phyloP scores from a whole-genome alignment of 2,888 invertebrate species.

The Phyllotreta striolata region DNA sequence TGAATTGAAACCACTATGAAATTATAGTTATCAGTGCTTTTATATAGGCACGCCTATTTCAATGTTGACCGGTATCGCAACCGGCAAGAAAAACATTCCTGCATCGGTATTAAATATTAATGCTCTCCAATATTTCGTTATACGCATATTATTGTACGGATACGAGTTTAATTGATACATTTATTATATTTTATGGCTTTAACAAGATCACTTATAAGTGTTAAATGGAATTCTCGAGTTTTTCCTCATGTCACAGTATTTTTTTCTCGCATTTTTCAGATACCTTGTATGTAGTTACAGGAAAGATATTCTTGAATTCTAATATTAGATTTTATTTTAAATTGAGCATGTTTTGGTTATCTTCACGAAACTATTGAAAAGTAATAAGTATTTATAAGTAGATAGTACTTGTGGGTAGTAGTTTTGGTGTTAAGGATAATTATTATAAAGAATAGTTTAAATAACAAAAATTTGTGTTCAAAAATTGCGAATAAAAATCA shows the following conservation, averaged over 20 bases:
- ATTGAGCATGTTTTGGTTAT: neutral
- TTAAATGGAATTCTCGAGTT: conserved; percentile 32
- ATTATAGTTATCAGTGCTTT: conserved; percentile 45
- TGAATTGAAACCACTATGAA: conserved; percentile 24
- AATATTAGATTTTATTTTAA: neutral
- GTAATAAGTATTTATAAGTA: too few species aligned
- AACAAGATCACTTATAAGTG: conserved; percentile 36
- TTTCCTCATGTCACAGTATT: conserved; percentile 6
- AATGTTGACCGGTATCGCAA: conserved; percentile 53
- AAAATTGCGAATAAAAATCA: too few species aligned
- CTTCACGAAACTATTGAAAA: too few species aligned
- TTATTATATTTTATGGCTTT: conserved; percentile 47
- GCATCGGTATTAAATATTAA: conserved; percentile 44
- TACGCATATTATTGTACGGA: conserved; percentile 40
- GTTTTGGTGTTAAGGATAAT: too few species aligned
- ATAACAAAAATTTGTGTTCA: too few species aligned
- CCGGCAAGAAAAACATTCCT: conserved; percentile 52
- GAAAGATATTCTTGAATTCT: conserved; percentile 9
- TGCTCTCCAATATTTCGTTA: conserved; percentile 33
- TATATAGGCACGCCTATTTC: conserved; percentile 54
- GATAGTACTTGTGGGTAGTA: too few species aligned
- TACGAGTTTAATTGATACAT: conserved; percentile 48
- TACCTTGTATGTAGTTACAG: neutral
- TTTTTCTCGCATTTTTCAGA: conserved; percentile 1
- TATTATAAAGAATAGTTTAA: too few species aligned